Conservation (phyloP, 2,888 invertebrate species). For the Drosophila emarginata region DNA sequence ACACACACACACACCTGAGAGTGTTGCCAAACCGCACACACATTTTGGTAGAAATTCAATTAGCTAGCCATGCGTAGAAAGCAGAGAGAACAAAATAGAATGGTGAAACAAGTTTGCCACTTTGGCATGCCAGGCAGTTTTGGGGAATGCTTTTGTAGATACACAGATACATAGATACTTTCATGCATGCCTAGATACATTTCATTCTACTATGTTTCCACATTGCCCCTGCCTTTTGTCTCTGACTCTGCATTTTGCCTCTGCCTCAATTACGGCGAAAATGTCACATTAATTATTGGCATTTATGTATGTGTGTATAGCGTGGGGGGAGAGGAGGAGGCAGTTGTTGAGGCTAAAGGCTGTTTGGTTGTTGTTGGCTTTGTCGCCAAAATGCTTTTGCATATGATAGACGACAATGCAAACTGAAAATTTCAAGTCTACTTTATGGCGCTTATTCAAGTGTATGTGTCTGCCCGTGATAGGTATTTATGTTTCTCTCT, state of each 20-base stretch:
- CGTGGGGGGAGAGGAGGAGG: neutral
- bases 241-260: conserved; percentile 52
- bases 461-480: conserved; percentile 31
- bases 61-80: conserved; percentile 52
- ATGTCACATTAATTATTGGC: conserved; percentile 78
- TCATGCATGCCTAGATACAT: conserved; percentile 19
- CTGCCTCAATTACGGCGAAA: conserved; percentile 70
- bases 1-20: conserved; percentile 25
- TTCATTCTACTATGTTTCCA: neutral
- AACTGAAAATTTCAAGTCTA: conserved; percentile 53
- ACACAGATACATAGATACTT: conserved; percentile 16
- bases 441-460: conserved; percentile 40
- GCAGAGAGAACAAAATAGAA: conserved; percentile 24
- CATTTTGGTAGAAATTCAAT: conserved; percentile 60
- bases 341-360: neutral
- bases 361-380: neutral
- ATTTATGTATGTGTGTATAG: conserved; percentile 66
- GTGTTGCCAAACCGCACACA: conserved; percentile 33
- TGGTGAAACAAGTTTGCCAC: conserved; percentile 60
- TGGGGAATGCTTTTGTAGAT: conserved; percentile 61
- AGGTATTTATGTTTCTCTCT: conserved; percentile 11
- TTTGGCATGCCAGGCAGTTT: conserved; percentile 59
- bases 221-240: neutral
- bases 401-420: conserved; percentile 56
- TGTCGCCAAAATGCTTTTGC: conserved; percentile 50